These are phyloP conservation scores for Cheilosia scutellata DNA, from an alignment of 2,888 invertebrate species.

Conservation along the genomic window DNA sequence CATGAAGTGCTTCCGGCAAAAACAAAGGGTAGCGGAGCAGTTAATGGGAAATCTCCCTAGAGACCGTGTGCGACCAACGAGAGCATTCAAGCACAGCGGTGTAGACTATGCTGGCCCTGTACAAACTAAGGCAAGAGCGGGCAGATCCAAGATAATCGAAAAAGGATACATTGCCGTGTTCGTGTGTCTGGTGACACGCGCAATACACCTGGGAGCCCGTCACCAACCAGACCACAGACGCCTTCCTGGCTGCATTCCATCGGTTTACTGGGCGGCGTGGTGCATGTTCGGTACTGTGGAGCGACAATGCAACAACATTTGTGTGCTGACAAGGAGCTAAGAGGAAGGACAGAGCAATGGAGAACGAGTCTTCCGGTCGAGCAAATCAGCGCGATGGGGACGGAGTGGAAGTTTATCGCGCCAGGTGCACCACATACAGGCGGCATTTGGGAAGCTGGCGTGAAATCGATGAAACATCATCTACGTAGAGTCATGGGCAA, in stretches of 20 bases:
- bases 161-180: slow-evolving; percentile 40
- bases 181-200: slow-evolving; percentile 20
- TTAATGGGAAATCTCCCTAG: slow-evolving; percentile 17
- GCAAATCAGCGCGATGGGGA: slow-evolving; percentile 10
- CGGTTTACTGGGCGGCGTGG: slow-evolving; percentile 11
- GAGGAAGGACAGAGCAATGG: background rate
- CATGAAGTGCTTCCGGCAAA: slow-evolving; percentile 26
- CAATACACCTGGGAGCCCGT: slow-evolving; percentile 34
- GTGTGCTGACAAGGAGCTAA: slow-evolving; percentile 11
- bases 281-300: slow-evolving; percentile 23
- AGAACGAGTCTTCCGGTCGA: slow-evolving; percentile 11
- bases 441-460: too few relatives aligned
- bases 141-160: slow-evolving; percentile 15
- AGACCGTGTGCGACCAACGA: background rate
- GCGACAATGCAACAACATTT: slow-evolving; percentile 26
- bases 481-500: slow-evolving; percentile 22
- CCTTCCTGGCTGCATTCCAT: slow-evolving; percentile 22
- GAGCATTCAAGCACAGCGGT: slow-evolving; percentile 28
- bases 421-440: too few relatives aligned
- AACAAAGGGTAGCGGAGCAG: slow-evolving; percentile 10
- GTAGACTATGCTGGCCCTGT: slow-evolving; percentile 19
- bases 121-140: slow-evolving; percentile 21
- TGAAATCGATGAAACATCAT: background rate
- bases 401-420: background rate
- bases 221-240: slow-evolving; percentile 8